phyloP scores from a whole-genome alignment of 2,888 invertebrate species.

The Epinotia bilunana region DNA sequence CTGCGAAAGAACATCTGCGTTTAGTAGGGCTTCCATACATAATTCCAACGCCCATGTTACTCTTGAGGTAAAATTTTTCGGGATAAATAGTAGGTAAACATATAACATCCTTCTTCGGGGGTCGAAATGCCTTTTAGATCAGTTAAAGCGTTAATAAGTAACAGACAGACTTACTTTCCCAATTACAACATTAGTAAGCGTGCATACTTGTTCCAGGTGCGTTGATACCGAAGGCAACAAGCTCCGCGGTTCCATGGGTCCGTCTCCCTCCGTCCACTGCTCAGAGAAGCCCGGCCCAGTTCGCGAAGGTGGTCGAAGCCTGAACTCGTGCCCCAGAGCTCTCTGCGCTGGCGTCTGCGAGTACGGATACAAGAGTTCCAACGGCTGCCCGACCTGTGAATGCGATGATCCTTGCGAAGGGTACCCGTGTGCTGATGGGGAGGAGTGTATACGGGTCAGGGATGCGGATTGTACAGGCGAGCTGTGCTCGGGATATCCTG shows the following conservation, averaged over 20 bases:
- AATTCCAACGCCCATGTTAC: too few species aligned
- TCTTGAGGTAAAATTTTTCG: too few species aligned
- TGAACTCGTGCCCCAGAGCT: slow-evolving; percentile 86
- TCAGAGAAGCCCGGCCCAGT: slow-evolving; percentile 66
- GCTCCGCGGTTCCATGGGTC: slow-evolving; percentile 91
- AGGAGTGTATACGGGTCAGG: slow-evolving; percentile 90
- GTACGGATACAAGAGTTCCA: slow-evolving; percentile 89
- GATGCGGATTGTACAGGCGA: slow-evolving; percentile 86
- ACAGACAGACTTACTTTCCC: too few species aligned
- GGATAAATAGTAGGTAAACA: too few species aligned
- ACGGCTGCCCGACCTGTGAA: slow-evolving; percentile 93
- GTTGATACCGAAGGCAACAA: slow-evolving; percentile 92
- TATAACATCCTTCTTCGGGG: neutral
- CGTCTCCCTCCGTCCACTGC: slow-evolving; percentile 88
- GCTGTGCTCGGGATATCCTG: slow-evolving; percentile 90
- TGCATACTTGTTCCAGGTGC: slow-evolving; percentile 78
- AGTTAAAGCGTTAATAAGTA: too few species aligned
- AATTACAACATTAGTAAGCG: neutral
- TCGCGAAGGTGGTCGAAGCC: slow-evolving; percentile 79
- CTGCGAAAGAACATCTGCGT: neutral
- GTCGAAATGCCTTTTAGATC: neutral
- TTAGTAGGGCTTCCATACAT: too few species aligned
- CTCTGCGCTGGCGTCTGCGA: slow-evolving; percentile 94
- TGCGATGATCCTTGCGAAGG: slow-evolving; percentile 94
- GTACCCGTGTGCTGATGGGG: slow-evolving; percentile 87